Evolutionary conservation across 92 coral and sea anemone genomes (phyloP).

Genomic region (Siderastrea siderea): DNA sequence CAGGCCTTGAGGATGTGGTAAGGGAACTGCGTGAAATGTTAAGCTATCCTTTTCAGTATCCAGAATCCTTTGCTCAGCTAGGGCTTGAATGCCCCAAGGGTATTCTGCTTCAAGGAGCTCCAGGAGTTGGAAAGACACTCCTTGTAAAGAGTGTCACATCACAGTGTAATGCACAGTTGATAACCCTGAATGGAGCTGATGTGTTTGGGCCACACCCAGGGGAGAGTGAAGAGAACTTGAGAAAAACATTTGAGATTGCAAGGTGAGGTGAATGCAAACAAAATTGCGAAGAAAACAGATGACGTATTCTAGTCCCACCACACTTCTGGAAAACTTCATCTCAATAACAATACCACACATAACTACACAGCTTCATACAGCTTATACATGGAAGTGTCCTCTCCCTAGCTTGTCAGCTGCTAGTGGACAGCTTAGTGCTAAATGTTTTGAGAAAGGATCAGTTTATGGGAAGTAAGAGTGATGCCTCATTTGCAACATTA

Average conservation of each 20-base stretch:
- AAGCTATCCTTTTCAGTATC: conserved; percentile 71
- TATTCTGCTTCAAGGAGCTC: conserved; percentile 90
- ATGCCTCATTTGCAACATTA: too few relatives aligned
- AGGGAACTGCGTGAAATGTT: conserved; percentile 70
- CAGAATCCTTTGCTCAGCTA: conserved; percentile 77
- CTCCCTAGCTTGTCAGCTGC: too few relatives aligned
- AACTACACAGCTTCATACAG: too few relatives aligned
- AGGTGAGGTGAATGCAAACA: conserved; percentile 55
- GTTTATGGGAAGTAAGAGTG: too few relatives aligned
- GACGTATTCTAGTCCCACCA: neutral
- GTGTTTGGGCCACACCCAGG: conserved; percentile 97
- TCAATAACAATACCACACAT: too few relatives aligned
- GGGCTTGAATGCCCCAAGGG: conserved; percentile 91
- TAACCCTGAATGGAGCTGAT: conserved; percentile 93
- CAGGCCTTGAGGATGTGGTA: conserved; percentile 87
- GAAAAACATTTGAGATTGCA: conserved; percentile 88
- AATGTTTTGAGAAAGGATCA: too few relatives aligned
- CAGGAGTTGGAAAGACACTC: conserved; percentile 98
- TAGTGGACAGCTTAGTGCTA: too few relatives aligned
- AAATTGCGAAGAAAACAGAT: neutral
- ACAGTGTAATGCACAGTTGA: conserved; percentile 79
- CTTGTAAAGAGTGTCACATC: conserved; percentile 83
- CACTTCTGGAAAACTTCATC: neutral
- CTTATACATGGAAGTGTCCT: too few relatives aligned
- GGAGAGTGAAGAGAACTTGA: conserved; percentile 95